Evolutionary conservation across 1,140 invertebrate species (phyloP), one percentile per base, ranked within the genome.

Genomic region (Drosophila murphyi): DNA sequence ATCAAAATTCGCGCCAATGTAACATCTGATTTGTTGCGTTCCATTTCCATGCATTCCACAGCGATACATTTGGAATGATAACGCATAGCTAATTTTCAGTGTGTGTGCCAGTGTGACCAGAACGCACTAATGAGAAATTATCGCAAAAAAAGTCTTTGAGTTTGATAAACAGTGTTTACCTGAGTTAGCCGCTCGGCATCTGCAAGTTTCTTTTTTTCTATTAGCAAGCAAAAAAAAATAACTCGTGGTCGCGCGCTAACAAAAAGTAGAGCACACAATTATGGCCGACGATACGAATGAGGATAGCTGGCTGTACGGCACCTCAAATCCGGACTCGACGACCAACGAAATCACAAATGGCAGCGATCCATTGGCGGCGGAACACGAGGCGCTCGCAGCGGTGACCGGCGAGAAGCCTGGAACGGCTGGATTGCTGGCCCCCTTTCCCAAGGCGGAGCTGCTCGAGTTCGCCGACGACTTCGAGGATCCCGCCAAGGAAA

Each of bases 261-360:
- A 41, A 43, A 56, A 69, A 12, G 7, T 34, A 60, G 32, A 20
- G 20, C 20, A 20, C 29, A 70, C 50, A 68, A 72, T 7, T 8
- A 92, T 93, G 69, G 94, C 94, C 62, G 95, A 96, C 81, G 95
- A 95, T 89, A 89, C 89, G 4, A 96, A 95, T 83, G 96, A 96
- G 92, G 96, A 96, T 93, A 95, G 94, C 82, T 96, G 95, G 96
- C 93, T 96, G 48, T 96, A 96, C 72, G 96, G 96, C 32, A 96
- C 96, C 78, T 94, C 93, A 3, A 93, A 92, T 79, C 91, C 91
- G 31, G 94, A 94, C 68, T 93, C 92, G 39, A 85, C 80, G 48
- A 92, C 92, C 59, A 72, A 62, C 7, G 85, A 86, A 43, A 54
- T 78, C 60, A 90, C 87, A 37, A 75, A 68, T 12, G 81, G 73